phyloP scores from a whole-genome alignment of 2,797 vertebrate genomes.

The Vireo griseus region DNA sequence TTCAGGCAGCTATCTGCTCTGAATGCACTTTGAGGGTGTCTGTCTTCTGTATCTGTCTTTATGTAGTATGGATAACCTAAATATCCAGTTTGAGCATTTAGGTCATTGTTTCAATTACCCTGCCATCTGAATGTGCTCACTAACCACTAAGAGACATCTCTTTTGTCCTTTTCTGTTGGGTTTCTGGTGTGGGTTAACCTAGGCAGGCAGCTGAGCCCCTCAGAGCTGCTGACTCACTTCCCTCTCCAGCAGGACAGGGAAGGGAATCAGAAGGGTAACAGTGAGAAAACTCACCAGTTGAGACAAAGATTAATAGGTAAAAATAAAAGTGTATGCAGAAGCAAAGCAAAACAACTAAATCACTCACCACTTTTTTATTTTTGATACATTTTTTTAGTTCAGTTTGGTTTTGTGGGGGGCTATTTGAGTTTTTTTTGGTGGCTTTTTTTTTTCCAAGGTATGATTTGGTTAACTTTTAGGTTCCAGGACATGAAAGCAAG shows the following conservation, averaged over 20 bases:
- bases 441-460: not conserved
- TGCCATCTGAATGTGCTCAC: not conserved
- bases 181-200: not conserved
- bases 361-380: fast-evolving
- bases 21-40: not conserved
- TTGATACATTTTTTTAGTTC: not conserved
- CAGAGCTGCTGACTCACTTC: fast-evolving
- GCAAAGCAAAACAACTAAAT: not conserved
- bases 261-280: not conserved
- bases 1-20: not conserved
- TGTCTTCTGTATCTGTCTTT: not conserved
- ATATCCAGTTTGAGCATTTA: not conserved
- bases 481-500: not conserved
- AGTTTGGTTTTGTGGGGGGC: not conserved
- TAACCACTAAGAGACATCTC: not conserved
- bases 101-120: not conserved
- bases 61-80: not conserved
- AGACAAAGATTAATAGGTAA: not conserved
- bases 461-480: not conserved
- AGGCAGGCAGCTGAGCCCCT: not conserved
- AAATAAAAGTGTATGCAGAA: not conserved
- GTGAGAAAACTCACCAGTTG: not conserved
- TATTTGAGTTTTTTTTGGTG: not conserved
- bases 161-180: fast-evolving
- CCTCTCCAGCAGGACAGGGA: not conserved